phyloP scores from a whole-genome alignment of 2,888 invertebrate genomes.

The Trissolcus brochymenae region DNA sequence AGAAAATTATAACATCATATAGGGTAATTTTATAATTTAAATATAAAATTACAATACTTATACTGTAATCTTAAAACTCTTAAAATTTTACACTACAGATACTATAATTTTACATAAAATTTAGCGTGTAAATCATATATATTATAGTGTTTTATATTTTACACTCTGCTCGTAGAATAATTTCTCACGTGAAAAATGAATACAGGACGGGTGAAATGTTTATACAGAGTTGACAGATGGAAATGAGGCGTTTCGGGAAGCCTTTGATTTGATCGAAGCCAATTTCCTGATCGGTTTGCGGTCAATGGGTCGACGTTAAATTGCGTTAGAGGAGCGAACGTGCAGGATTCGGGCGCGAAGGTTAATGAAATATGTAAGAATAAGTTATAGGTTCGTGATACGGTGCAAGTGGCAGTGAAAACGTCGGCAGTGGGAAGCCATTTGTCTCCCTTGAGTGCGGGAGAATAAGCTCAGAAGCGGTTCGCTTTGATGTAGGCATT shows the following conservation, averaged over 20 bases:
- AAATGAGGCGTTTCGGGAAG: conserved; percentile 9
- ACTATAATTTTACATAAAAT: too few species aligned
- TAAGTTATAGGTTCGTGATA: conserved; percentile 46
- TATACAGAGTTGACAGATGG: too few species aligned
- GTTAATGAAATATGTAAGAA: conserved; percentile 45
- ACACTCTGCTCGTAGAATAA: too few species aligned
- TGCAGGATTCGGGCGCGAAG: conserved; percentile 27
- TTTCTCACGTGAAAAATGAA: too few species aligned
- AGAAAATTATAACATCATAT: too few species aligned
- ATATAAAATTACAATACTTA: too few species aligned
- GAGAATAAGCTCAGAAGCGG: conserved; percentile 68
- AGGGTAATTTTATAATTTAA: too few species aligned
- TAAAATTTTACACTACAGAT: too few species aligned
- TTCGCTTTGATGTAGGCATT: conserved; percentile 73
- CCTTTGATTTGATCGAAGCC: conserved; percentile 29
- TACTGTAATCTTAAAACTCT: too few species aligned
- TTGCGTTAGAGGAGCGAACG: conserved; percentile 10
- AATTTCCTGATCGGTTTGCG: conserved; percentile 38
- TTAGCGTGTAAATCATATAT: too few species aligned
- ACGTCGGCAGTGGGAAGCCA: conserved; percentile 48
- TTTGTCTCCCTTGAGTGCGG: conserved; percentile 54
- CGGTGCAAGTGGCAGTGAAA: conserved; percentile 44
- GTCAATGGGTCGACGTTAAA: conserved; percentile 38
- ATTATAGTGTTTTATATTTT: too few species aligned
- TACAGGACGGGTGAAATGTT: too few species aligned